Evolutionary conservation across 2,797 vertebrate species (phyloP).

Genomic region (Hemitrygon akajei): DNA sequence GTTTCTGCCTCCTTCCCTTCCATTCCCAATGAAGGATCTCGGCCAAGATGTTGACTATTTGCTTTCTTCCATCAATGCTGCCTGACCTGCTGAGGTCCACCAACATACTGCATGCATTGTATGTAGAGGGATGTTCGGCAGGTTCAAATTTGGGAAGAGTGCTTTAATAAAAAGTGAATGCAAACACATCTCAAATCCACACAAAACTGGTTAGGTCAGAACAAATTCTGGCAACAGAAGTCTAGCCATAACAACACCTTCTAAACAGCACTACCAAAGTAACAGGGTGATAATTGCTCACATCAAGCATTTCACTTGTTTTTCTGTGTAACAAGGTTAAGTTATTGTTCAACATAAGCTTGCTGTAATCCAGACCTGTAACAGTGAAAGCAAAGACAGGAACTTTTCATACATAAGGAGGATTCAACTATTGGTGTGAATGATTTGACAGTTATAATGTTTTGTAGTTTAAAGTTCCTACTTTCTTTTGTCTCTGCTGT

Average conservation of each 20-base stretch:
- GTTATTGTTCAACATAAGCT: neutral
- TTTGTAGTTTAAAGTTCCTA: too few species aligned
- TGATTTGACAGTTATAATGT: neutral
- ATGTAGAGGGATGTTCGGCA: neutral
- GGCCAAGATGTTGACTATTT: too few species aligned
- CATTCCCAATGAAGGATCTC: too few species aligned
- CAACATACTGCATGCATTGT: too few species aligned
- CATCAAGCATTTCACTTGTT: too few species aligned
- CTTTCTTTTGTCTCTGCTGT: too few species aligned
- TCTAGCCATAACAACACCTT: neutral
- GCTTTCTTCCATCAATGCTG: too few species aligned
- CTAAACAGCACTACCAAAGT: neutral
- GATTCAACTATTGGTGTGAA: neutral
- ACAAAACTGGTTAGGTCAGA: constrained; percentile 20
- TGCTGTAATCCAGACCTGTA: too few species aligned
- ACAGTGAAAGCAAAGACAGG: neutral
- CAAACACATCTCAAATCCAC: neutral
- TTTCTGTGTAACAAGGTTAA: neutral
- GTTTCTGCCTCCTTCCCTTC: too few species aligned
- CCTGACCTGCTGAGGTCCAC: too few species aligned
- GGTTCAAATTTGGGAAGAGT: neutral
- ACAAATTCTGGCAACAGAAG: neutral
- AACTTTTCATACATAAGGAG: neutral
- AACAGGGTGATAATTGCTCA: neutral
- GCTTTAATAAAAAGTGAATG: neutral